Conservation (phyloP, 2,797 vertebrate genomes). For the Paramormyrops hopkinsi region DNA sequence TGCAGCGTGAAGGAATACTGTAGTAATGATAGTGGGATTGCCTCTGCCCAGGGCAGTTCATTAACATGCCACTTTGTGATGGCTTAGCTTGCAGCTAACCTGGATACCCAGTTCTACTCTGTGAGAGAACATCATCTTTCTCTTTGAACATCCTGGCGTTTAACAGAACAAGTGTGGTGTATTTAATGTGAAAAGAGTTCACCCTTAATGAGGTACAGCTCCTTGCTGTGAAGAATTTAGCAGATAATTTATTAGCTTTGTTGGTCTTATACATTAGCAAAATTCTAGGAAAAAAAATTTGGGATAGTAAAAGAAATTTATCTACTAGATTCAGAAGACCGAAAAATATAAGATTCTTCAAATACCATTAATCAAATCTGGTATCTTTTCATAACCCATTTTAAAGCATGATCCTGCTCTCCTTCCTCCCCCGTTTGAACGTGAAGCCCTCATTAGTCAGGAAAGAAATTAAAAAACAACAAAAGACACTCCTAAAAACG, state of each 20-base stretch:
- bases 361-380: neutral
- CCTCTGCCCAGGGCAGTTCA: slow-evolving; percentile 2
- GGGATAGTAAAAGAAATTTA: neutral
- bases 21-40: neutral
- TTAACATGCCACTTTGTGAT: neutral
- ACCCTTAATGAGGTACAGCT: neutral
- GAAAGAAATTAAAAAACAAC: neutral
- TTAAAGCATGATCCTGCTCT: slow-evolving; percentile 14
- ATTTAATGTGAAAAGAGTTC: neutral
- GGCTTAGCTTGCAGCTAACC: slow-evolving; percentile 15
- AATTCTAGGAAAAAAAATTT: neutral
- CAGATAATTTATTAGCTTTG: neutral
- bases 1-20: neutral
- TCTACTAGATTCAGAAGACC: neutral
- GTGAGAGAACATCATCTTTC: neutral
- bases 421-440: slow-evolving; percentile 6
- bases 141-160: neutral
- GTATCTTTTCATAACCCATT: neutral
- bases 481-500: neutral
- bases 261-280: neutral
- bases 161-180: neutral
- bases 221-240: neutral
- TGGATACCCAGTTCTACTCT: slow-evolving; percentile 5
- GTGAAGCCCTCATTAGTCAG: neutral
- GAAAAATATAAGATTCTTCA: neutral